phyloP scores from a whole-genome alignment of 1,140 invertebrate species.

The Chrysopa pallens region DNA sequence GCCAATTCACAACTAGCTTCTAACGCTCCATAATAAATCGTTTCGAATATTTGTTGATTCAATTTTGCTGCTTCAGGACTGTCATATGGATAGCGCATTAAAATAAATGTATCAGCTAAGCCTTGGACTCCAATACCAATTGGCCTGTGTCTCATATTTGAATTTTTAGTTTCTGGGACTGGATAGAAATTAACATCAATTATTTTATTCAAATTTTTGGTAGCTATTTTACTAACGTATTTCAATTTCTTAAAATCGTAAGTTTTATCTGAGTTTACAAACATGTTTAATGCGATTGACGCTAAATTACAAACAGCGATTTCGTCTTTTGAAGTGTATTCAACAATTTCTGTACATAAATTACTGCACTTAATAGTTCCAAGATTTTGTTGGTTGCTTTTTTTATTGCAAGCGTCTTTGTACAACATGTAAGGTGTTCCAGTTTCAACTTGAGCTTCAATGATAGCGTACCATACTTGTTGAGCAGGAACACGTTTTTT shows the following conservation, averaged over 20 bases:
- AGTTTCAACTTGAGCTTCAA: slow-evolving; percentile 94
- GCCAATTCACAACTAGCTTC: slow-evolving; percentile 95
- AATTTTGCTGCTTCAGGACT: slow-evolving; percentile 67
- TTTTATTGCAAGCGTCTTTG: slow-evolving; percentile 93
- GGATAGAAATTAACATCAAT: slow-evolving; percentile 98
- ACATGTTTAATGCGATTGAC: slow-evolving; percentile 95
- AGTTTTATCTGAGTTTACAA: slow-evolving; percentile 58
- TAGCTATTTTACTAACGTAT: slow-evolving; percentile 74
- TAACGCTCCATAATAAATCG: slow-evolving; percentile 91
- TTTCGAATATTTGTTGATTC: slow-evolving; percentile 97
- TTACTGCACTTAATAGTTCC: slow-evolving; percentile 98
- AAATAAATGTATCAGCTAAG: slow-evolving; percentile 88
- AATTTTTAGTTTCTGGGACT: slow-evolving; percentile 67
- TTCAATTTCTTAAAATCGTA: slow-evolving; percentile 86
- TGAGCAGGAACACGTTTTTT: slow-evolving; percentile 54
- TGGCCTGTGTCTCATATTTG: slow-evolving; percentile 85
- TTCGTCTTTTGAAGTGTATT: slow-evolving; percentile 84
- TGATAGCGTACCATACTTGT: slow-evolving; percentile 83
- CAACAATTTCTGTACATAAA: slow-evolving; percentile 93
- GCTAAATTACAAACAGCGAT: slow-evolving; percentile 97
- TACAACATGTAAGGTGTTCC: slow-evolving; percentile 97
- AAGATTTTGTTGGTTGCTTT: slow-evolving; percentile 96
- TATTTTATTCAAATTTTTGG: slow-evolving; percentile 90
- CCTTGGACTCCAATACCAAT: slow-evolving; percentile 96
- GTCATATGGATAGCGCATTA: slow-evolving; percentile 89